phyloP scores from a whole-genome alignment of 2,888 invertebrate genomes.

The Papilio gigon region DNA sequence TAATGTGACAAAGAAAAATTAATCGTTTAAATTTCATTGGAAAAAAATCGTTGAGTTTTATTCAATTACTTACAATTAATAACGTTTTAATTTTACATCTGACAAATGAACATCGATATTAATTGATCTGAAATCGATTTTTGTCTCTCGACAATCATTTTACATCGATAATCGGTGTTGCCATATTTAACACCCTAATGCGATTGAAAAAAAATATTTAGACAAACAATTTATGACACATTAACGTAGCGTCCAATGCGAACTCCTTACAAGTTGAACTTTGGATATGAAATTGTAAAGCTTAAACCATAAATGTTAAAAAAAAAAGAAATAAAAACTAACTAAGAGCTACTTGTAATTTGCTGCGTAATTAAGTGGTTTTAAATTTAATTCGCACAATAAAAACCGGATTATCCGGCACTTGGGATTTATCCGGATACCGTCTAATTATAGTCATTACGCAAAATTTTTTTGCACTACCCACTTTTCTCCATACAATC shows the following conservation, averaged over 20 bases:
- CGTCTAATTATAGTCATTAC: too few species aligned
- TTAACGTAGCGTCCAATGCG: background rate
- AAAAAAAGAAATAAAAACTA: conserved; percentile 7
- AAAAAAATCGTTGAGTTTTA: background rate
- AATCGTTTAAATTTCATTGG: background rate
- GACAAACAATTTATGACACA: conserved; percentile 9
- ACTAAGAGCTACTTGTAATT: conserved; percentile 22
- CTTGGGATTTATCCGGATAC: too few species aligned
- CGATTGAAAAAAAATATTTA: background rate
- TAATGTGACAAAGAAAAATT: background rate
- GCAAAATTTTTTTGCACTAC: too few species aligned
- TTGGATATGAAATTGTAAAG: conserved; percentile 33
- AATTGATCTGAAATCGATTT: conserved; percentile 1
- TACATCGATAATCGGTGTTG: background rate
- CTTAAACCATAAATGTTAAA: conserved; percentile 37
- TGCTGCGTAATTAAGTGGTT: conserved; percentile 6
- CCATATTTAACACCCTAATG: background rate
- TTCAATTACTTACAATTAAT: conserved; percentile 16
- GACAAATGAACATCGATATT: background rate
- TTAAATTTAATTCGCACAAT: background rate
- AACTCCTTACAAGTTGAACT: conserved; percentile 21
- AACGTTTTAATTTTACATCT: background rate
- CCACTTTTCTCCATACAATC: too few species aligned
- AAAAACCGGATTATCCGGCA: too few species aligned
- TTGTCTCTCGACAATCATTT: background rate